Percentiles rank a stretch among this genome's conserved stretches.
phyloP scores from a whole-genome alignment of 2,113 vertebrate species.

The Lagopus muta region DNA sequence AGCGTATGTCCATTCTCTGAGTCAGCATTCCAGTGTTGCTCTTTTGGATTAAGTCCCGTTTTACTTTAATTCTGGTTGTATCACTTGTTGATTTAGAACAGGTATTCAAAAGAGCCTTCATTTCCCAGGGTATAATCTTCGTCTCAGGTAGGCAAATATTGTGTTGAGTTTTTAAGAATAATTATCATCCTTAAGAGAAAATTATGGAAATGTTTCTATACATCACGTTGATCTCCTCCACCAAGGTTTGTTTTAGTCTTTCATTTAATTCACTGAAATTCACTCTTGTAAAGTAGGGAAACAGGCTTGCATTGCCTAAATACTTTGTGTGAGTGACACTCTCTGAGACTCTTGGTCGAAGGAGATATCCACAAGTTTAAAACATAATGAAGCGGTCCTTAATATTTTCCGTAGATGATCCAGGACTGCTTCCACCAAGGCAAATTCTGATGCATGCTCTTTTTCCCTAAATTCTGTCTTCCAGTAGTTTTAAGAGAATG shows the following conservation, averaged over 20 bases:
- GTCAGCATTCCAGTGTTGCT: neutral
- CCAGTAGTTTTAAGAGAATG: neutral
- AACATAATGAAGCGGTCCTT: conserved; percentile 24
- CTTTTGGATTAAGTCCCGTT: neutral
- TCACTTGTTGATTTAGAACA: neutral
- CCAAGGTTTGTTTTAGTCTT: neutral
- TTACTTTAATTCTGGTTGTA: neutral
- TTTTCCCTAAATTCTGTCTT: conserved; percentile 3
- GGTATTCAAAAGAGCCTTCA: conserved; percentile 10
- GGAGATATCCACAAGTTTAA: conserved; percentile 27
- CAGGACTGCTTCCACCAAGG: neutral
- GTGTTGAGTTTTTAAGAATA: conserved; percentile 18
- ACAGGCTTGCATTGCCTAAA: neutral
- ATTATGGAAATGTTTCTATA: conserved; percentile 8
- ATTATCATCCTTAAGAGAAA: neutral
- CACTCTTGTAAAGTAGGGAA: neutral
- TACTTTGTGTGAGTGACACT: neutral
- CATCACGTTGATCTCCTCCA: neutral
- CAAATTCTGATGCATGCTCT: neutral
- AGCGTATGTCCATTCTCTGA: neutral
- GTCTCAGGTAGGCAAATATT: conserved; percentile 36
- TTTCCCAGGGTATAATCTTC: conserved; percentile 24
- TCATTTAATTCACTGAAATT: conserved; percentile 18
- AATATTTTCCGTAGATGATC: conserved; percentile 4
- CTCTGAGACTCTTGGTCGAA: conserved; percentile 27